A percentile compares a stretch with the other conserved stretches of the same genome.
Conservation (phyloP, 2,797 vertebrate genomes). For the Enteromius treurensis region DNA sequence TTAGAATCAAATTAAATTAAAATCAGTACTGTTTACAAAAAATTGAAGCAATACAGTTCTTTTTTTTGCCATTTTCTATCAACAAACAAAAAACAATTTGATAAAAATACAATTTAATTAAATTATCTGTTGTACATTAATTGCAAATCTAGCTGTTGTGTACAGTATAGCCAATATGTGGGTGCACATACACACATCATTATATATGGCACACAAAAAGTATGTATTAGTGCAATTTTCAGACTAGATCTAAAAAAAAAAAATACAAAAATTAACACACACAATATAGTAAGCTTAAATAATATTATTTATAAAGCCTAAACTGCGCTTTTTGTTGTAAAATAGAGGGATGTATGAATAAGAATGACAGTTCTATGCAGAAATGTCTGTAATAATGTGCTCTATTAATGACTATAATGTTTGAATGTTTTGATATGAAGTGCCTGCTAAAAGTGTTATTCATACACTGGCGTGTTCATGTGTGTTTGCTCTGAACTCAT, state of each 20-base stretch:
- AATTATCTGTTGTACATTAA: not conserved
- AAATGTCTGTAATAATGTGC: not conserved
- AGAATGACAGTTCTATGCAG: not conserved
- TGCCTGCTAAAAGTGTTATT: not conserved
- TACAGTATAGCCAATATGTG: too few relatives aligned
- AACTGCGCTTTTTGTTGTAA: not conserved
- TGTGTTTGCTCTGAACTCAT: slow-evolving; percentile 1
- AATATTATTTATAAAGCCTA: not conserved
- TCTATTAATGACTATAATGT: not conserved
- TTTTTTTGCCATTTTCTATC: not conserved
- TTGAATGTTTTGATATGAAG: not conserved
- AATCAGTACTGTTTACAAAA: too few relatives aligned
- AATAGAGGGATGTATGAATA: not conserved
- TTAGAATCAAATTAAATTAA: too few relatives aligned
- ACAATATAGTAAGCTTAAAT: not conserved
- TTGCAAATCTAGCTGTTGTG: not conserved
- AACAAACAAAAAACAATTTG: not conserved
- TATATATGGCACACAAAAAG: not conserved
- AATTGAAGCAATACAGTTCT: not conserved
- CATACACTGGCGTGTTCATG: not conserved
- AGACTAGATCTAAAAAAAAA: not conserved
- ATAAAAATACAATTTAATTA: not conserved
- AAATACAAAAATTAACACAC: not conserved
- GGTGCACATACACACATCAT: not conserved
- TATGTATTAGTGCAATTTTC: not conserved